Evolutionary conservation across 2,888 invertebrate genomes (phyloP).

Genomic region (Galerucella calmariensis): DNA sequence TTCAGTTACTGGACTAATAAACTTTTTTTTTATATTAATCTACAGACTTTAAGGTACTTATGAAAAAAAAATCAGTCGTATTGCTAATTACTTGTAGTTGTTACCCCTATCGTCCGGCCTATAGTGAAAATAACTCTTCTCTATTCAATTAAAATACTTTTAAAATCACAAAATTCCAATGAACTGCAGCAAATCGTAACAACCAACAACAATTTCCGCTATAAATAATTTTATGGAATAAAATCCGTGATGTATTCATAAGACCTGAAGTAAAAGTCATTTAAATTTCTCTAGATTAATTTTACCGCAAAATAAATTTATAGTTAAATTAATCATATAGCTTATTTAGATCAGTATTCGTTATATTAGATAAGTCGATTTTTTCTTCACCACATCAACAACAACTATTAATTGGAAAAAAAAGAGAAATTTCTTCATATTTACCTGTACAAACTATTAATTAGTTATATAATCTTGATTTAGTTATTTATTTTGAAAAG

Average conservation of each 20-base stretch:
- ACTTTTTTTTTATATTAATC: too few species aligned
- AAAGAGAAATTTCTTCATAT: too few species aligned
- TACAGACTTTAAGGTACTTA: too few species aligned
- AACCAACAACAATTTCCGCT: background rate
- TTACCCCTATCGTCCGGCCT: too few species aligned
- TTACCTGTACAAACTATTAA: too few species aligned
- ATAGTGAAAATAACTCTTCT: too few species aligned
- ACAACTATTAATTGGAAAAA: background rate
- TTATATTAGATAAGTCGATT: background rate
- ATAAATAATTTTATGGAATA: conserved; percentile 16
- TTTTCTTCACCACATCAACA: background rate
- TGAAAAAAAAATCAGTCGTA: too few species aligned
- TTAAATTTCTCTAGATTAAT: conserved; percentile 9
- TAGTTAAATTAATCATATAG: background rate
- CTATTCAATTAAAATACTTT: background rate
- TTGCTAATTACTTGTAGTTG: too few species aligned
- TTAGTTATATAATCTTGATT: too few species aligned
- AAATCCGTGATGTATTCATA: background rate
- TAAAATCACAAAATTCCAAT: background rate
- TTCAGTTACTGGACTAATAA: too few species aligned
- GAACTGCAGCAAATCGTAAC: background rate
- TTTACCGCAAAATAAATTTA: conserved; percentile 1
- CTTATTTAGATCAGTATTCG: background rate
- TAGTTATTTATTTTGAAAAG: too few species aligned
- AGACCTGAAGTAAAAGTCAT: conserved; percentile 11